These are phyloP conservation scores for Chloroclysta siterata DNA, from an alignment of 2,888 invertebrate species.

Conservation along the genomic window DNA sequence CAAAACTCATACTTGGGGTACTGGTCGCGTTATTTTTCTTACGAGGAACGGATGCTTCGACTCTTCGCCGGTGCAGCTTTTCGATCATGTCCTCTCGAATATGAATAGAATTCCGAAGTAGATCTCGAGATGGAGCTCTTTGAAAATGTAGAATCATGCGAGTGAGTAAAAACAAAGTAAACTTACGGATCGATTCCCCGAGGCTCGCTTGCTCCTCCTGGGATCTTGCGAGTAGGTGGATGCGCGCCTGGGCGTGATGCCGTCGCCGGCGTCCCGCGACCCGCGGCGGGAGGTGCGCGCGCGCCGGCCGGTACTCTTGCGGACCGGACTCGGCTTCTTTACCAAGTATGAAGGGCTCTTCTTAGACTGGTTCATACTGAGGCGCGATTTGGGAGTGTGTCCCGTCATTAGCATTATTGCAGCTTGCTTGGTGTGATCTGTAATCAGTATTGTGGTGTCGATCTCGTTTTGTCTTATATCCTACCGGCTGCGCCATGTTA, in stretches of 20 bases:
- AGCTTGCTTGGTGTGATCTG: slow-evolving; percentile 79
- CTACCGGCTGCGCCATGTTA: too few relatives aligned
- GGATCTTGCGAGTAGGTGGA: slow-evolving; percentile 17
- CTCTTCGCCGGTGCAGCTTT: too few relatives aligned
- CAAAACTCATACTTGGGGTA: too few relatives aligned
- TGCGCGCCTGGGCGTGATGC: slow-evolving; percentile 30
- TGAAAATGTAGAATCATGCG: too few relatives aligned
- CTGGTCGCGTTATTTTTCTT: too few relatives aligned
- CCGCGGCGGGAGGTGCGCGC: slow-evolving; percentile 23
- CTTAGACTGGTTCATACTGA: slow-evolving; percentile 26
- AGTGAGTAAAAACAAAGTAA: too few relatives aligned
- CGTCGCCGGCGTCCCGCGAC: slow-evolving; percentile 30
- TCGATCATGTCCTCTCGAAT: too few relatives aligned
- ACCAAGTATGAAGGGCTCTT: slow-evolving; percentile 46
- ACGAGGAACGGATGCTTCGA: too few relatives aligned
- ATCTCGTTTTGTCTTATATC: neutral
- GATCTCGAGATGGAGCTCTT: too few relatives aligned
- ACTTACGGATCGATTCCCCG: slow-evolving; percentile 37
- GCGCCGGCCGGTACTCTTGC: slow-evolving; percentile 32
- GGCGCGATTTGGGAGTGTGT: slow-evolving; percentile 59
- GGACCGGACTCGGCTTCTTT: slow-evolving; percentile 49
- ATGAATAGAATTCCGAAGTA: too few relatives aligned
- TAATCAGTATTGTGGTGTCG: neutral
- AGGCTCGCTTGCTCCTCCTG: slow-evolving; percentile 32
- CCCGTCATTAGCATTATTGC: slow-evolving; percentile 78